Evolutionary conservation across 2,888 invertebrate species (phyloP), one percentile per base, ranked within the genome.

Genomic region (Aplocera efformata): DNA sequence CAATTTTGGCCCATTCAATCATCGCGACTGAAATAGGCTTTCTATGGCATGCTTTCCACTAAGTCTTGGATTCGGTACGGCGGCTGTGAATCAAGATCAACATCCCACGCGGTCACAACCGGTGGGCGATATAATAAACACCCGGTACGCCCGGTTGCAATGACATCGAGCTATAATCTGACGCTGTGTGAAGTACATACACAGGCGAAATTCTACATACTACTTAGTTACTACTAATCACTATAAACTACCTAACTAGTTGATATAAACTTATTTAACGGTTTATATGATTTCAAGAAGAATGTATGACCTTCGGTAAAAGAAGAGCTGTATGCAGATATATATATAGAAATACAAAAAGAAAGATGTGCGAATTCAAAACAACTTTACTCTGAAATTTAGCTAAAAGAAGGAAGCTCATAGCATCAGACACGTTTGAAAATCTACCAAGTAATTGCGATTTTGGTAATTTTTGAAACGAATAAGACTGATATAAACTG

Each of bases 41-140:
- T 40, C 45, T 36, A 45, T 24, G 29, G 32, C 23, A 31, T 34
- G 41, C 32, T 45, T 40, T 45, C 45, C 40, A 45, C 25, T 22
- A 17, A 40, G 45, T 37, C 32, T 26, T 36, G 40, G 26, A 41
- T 45, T 45, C 10, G 40, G 30, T 32, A 40, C 25, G 41, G 21
- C 41, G 45, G 53, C 32, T 46, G 48, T 53, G 51, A 48, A 50
- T 53, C 52, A 52, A 52, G 56, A 54, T 52, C 48, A 36, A 45
- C 43, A 30, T 48, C 47, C 56, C 52, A 48, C 50, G 63, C 70
- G 68, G 56, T 47, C 53, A 51, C 54, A 50, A 56, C n/a, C 22
- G n/a, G 77, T 76, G 75, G 77, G 77, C 74, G 76, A 58, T 65
- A 60, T 77, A 78, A 76, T 70, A 73, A 74, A 71, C 61, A 63